Evolutionary conservation across 2,888 invertebrate genomes (phyloP).

Genomic region (Polia nebulosa): DNA sequence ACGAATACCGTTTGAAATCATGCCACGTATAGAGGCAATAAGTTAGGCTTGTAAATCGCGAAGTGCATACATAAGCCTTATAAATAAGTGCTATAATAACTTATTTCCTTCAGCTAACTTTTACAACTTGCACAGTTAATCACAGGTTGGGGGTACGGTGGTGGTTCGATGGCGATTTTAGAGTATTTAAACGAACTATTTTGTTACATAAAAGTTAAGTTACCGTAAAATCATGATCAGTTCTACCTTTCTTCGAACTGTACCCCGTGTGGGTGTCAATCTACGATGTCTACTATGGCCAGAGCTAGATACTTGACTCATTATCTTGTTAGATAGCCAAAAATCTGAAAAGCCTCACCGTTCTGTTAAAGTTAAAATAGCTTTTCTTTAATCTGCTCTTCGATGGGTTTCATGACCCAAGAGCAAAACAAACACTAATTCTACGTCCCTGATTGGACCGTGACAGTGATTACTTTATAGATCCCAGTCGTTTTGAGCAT

Average conservation of each 20-base stretch:
- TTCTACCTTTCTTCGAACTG: background rate
- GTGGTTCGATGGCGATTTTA: background rate
- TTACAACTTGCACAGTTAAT: slow-evolving; percentile 43
- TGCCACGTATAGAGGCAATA: slow-evolving; percentile 49
- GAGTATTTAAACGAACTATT: background rate
- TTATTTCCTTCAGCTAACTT: slow-evolving; percentile 54
- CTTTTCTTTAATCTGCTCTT: background rate
- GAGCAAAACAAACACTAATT: slow-evolving; percentile 27
- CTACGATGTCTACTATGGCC: too few relatives aligned
- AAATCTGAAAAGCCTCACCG: background rate
- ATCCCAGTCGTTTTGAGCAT: slow-evolving; percentile 19
- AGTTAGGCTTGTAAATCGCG: slow-evolving; percentile 55
- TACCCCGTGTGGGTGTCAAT: too few relatives aligned
- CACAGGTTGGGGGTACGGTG: slow-evolving; percentile 8
- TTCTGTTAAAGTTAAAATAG: background rate
- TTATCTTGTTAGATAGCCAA: background rate
- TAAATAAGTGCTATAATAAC: slow-evolving; percentile 55
- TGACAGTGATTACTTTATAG: slow-evolving; percentile 30
- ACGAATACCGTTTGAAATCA: slow-evolving; percentile 52
- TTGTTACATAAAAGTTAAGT: background rate
- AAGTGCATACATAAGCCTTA: slow-evolving; percentile 45
- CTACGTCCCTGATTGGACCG: slow-evolving; percentile 26
- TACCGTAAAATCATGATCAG: background rate
- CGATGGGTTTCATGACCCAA: background rate
- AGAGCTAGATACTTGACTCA: background rate